Base-by-base conservation (phyloP, 2,888 invertebrate genomes). In the Dryobotodes eremita region DNA sequence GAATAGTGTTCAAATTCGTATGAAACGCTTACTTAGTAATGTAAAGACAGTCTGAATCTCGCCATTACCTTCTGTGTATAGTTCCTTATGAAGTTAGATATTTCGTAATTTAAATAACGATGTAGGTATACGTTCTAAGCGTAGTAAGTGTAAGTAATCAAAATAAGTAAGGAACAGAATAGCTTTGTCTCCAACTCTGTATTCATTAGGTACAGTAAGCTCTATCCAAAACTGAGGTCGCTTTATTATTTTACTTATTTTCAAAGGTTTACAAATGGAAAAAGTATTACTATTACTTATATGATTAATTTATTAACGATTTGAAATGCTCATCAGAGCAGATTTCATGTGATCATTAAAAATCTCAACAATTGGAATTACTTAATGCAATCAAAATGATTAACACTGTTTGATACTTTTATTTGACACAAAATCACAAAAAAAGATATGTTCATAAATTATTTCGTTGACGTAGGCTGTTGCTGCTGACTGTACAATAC, bases 51-150 rank as follows among this genome's bases (percentile, higher is more conserved):
- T 57, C 55, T 59, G 57, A 59, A 59, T n/a, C 10, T 36, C 15
- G n/a, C 31, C 73, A 26, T 62, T 61, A 53, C 26, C 23, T 70
- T 57, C n/a, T 66, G 42, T 59, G 31, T 71, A 75, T 64, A 71
- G 65, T 50, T 75, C 36, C 68, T 64, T 80, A 82, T n/a, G 80
- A 79, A 64, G n/a, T 57, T 75, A 61, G 61, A 76, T 77, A 61
- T 64, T 69, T 57, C 42, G n/a, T 83, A 31, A 78, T 68, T 62
- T 59, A 36, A 59, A 20, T 26, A 55, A 36, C 8, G 23, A 65
- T 31, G 3, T 59, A 53, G 26, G 23, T 64, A 50, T 26, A 65
- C 23, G 55, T 77, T 62, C 10, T 11, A 62, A 61, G 20, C 55
- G 36, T 36, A 59, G 7, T 61, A 48, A 53, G 53, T 61, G 1